Evolutionary conservation across 1,140 invertebrate species (phyloP).

Genomic region (Drosophila bipectinata): DNA sequence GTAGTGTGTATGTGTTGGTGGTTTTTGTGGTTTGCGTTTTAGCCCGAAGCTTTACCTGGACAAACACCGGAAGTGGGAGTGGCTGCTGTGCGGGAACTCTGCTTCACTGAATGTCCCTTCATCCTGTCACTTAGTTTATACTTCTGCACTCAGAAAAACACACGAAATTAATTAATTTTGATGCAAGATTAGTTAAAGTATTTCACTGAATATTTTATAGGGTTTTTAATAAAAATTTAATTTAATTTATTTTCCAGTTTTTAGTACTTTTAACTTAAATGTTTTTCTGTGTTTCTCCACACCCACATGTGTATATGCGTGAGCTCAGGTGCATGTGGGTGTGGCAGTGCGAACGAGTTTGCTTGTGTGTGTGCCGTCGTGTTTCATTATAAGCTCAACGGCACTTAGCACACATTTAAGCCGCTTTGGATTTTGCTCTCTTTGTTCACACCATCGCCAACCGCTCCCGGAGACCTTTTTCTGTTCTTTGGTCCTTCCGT

Average conservation of each 20-base stretch:
- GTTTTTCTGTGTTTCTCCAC: not conserved
- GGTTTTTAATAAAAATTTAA: not conserved
- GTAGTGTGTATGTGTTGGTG: slow-evolving; percentile 62
- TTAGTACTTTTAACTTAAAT: not conserved
- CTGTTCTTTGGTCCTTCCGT: slow-evolving; percentile 24
- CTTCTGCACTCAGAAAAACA: slow-evolving; percentile 10
- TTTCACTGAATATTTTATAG: not conserved
- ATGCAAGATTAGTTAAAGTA: not conserved
- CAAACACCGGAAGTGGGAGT: slow-evolving; percentile 64
- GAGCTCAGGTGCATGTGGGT: slow-evolving; percentile 21
- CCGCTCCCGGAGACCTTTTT: slow-evolving; percentile 22
- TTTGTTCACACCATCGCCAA: slow-evolving; percentile 29
- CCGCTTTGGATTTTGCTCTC: slow-evolving; percentile 64
- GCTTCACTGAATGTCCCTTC: slow-evolving; percentile 32
- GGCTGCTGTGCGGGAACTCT: slow-evolving; percentile 56
- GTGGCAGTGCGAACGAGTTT: slow-evolving; percentile 4
- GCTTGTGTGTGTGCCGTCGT: slow-evolving; percentile 4
- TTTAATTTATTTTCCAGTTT: not conserved
- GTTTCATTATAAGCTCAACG: slow-evolving; percentile 78
- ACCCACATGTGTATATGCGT: slow-evolving; percentile 1
- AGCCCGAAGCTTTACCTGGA: slow-evolving; percentile 48
- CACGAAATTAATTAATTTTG: no score
- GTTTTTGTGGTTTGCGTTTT: slow-evolving; percentile 72
- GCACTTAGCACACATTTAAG: slow-evolving; percentile 78
- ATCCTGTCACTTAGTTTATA: slow-evolving; percentile 2